Base-by-base conservation (phyloP, 1,140 invertebrate genomes). In the Leptinotarsa undecemlineata region DNA sequence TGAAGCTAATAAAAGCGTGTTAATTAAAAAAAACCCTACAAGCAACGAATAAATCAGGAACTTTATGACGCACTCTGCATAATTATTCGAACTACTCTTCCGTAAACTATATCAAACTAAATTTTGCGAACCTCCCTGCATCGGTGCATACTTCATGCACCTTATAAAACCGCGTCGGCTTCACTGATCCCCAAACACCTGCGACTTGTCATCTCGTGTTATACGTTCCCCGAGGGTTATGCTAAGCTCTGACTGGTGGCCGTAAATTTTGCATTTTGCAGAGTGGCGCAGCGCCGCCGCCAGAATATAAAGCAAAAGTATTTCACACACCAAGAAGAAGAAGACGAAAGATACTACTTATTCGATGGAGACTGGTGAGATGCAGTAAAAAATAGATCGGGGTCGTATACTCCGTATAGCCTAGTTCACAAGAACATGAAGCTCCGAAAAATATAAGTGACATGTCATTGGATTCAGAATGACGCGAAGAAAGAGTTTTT, bases 211-310 rank as follows among this genome's bases (percentile, higher is more conserved):
- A 75, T 75, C 74, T 68, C 61, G 69, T 71, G 69, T 75, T 75
- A 75, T 75, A 68, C 61, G 51, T 71, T 69, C 70, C 73, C 74
- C 63, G 13, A 51, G 68, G 70, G 74, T 61, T 48, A 63, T 26
- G 71, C 61, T 72, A 63, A 64, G 71, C 71, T 72, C 71, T 72
- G 48, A 20, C 64, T 62, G 63, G 63, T 60, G 15, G 72, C 66
- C 61, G 70, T 75, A 75, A 75, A 75, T 75, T 75, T 57, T 75
- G 69, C 74, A 75, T 75, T 75, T 75, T 72, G 60, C 68, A 51
- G 74, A 75, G 70, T 75, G 64, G 63, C 63, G 26, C 57, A 60
- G 51, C 47, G 72, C 20, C 33, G 6, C 5, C 66, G 72, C 21
- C 72, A 51, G 64, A 72, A 72, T 72, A 26, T 61, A 72, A 72